A percentile compares a stretch with the other conserved stretches of the same genome.
phyloP scores from a whole-genome alignment of 2,797 vertebrate species.

The Rhyacichthys aspro region DNA sequence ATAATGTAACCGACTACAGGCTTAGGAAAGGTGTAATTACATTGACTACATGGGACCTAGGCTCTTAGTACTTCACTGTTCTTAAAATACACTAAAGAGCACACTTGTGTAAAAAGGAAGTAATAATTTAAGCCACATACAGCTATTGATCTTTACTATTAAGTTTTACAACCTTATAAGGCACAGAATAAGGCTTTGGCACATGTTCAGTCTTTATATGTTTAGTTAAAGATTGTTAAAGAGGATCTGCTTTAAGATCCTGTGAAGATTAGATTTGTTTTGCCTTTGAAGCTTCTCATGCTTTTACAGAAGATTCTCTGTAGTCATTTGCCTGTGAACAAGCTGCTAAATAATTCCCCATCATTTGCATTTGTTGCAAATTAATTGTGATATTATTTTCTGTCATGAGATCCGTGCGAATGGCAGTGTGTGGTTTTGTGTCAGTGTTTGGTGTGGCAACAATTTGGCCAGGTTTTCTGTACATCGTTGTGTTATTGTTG shows the following conservation, averaged over 20 bases:
- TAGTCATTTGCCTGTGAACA: not conserved
- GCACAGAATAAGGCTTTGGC: not conserved
- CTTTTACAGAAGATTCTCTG: constrained; percentile 7
- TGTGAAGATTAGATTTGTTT: not conserved
- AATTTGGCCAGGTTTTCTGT: not conserved
- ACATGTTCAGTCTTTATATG: not conserved
- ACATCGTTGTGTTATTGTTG: not conserved
- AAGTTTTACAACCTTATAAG: no score
- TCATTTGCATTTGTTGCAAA: constrained; percentile 2
- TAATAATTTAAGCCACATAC: no score
- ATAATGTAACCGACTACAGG: not conserved
- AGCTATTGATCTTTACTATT: no score
- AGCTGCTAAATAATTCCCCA: constrained; percentile 7
- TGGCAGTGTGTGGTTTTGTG: not conserved
- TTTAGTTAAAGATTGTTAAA: not conserved
- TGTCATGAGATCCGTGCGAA: not conserved
- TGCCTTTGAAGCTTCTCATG: constrained; percentile 1
- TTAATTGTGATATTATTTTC: not conserved
- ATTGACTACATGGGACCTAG: not conserved
- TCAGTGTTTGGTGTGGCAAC: not conserved
- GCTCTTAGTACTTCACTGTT: not conserved
- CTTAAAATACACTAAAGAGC: not conserved
- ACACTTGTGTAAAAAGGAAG: no score
- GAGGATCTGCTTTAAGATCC: not conserved
- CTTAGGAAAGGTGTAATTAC: not conserved